A percentile compares a stretch with the other conserved stretches of the same genome.
These are phyloP conservation scores for Heliornis fulica DNA, from an alignment of 2,113 vertebrate species.

Conservation along the genomic window DNA sequence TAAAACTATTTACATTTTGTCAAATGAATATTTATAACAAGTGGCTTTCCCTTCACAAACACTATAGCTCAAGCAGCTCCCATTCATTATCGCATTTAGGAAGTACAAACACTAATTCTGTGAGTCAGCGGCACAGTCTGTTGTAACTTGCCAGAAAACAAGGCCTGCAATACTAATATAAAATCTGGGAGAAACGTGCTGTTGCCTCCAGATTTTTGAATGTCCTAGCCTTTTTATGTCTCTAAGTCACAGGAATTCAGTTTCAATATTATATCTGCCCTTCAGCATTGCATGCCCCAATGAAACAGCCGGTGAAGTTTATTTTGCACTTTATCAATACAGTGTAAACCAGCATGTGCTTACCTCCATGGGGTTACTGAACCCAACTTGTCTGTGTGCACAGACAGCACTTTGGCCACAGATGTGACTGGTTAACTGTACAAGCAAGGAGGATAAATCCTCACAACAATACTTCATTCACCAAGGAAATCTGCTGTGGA, in stretches of 20 bases:
- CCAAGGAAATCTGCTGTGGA: slow-evolving; percentile 82
- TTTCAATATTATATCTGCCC: slow-evolving; percentile 17
- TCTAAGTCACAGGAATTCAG: background rate
- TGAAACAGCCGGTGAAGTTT: slow-evolving; percentile 71
- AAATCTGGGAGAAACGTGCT: background rate
- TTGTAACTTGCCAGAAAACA: background rate
- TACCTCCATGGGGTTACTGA: slow-evolving; percentile 72
- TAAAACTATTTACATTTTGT: slow-evolving; percentile 76
- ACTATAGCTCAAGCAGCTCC: slow-evolving; percentile 49
- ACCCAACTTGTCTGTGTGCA: slow-evolving; percentile 75
- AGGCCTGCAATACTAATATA: background rate
- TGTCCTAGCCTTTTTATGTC: slow-evolving; percentile 7
- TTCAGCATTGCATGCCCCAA: slow-evolving; percentile 60
- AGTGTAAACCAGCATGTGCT: slow-evolving; percentile 74
- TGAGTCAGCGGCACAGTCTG: background rate
- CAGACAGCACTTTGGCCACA: slow-evolving; percentile 75
- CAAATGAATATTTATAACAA: slow-evolving; percentile 79
- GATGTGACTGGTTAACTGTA: slow-evolving; percentile 85
- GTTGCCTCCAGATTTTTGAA: background rate
- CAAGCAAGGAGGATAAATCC: slow-evolving; percentile 80
- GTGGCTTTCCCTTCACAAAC: slow-evolving; percentile 63
- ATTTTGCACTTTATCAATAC: slow-evolving; percentile 72
- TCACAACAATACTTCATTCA: slow-evolving; percentile 83
- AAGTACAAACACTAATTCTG: slow-evolving; percentile 36
- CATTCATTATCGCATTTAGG: slow-evolving; percentile 13